Base-by-base conservation (phyloP, 2,113 vertebrate genomes). In the Salvelinus fontinalis region DNA sequence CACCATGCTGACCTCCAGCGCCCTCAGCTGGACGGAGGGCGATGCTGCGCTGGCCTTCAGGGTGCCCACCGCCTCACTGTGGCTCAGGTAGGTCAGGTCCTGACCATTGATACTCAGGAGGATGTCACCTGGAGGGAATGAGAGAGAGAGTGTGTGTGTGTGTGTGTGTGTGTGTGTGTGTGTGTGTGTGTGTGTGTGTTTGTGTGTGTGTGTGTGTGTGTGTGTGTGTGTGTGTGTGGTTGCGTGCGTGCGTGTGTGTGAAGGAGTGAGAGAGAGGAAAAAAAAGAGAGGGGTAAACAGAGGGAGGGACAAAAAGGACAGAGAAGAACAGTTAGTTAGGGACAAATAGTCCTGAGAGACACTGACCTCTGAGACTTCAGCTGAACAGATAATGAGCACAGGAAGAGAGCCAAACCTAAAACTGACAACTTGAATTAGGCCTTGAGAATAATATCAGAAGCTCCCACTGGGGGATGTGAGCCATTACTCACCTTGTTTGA, bases 41-140 rank as follows among this genome's bases (percentile, higher is more conserved):
- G 96, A 97, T 0, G 95, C 94, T 1, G 98, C 97, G 4, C 97
- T 98, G 79, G 98, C 96, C 88, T 99, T 99, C 76, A 99, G 90
- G 80, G 97, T 96, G 72, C 96, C 97, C 79, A 99, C 98, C 0
- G 98, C 97, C 87, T 99, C 98, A 0, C 97, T 95, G 92, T 99
- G 98, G 85, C 97, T 99, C 64, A 98, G 90, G 81, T 91, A 96
- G 22, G 98, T 99, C 90, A 99, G 60, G 79, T 99, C 97, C 51
- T 98, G 96, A 65, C 97, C 95, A 0, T 99, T 99, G 89, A 99
- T 98, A 71, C 96, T 99, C 83, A 99, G 91, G 80, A 99, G 89
- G 34, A 99, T 92, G 29, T 99, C 97, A 29, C 98, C 98, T 99
- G 88, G 48, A 18, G 39, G 11, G 9, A 9, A 44, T 11, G 39